Evolutionary conservation across 2,797 vertebrate species (phyloP).

Genomic region (Carapus acus): DNA sequence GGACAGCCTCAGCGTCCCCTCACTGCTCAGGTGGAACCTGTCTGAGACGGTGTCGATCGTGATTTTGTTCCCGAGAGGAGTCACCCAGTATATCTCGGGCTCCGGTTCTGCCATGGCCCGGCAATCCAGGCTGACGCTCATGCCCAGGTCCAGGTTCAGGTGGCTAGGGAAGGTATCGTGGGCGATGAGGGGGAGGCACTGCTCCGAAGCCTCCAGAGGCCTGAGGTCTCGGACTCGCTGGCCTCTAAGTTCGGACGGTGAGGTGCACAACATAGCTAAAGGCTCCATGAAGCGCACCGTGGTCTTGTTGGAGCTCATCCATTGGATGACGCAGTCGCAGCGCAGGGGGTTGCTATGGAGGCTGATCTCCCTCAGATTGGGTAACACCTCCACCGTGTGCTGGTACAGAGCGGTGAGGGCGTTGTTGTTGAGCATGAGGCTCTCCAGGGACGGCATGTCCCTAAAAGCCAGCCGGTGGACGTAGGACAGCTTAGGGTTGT

Average conservation of each 20-base stretch:
- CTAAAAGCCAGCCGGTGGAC: constrained; percentile 89
- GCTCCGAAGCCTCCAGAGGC: constrained; percentile 77
- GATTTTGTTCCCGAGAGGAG: constrained; percentile 88
- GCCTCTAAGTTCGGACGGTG: constrained; percentile 85
- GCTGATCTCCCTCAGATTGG: constrained; percentile 93
- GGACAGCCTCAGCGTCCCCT: constrained; percentile 84
- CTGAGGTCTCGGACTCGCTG: constrained; percentile 83
- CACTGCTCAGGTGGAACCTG: constrained; percentile 82
- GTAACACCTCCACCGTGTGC: constrained; percentile 83
- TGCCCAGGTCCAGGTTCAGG: constrained; percentile 82
- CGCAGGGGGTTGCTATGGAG: constrained; percentile 94
- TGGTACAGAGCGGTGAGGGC: constrained; percentile 91
- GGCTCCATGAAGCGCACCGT: constrained; percentile 98
- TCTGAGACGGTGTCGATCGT: constrained; percentile 83
- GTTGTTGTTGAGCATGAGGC: constrained; percentile 97
- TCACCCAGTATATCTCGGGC: constrained; percentile 98
- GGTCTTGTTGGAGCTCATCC: constrained; percentile 92
- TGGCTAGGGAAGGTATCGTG: constrained; percentile 86
- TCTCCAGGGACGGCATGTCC: constrained; percentile 90
- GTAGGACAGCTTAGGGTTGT: constrained; percentile 94
- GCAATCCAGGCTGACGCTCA: constrained; percentile 84
- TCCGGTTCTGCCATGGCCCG: constrained; percentile 94
- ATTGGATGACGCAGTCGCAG: constrained; percentile 94
- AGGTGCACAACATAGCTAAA: constrained; percentile 87
- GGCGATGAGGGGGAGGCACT: constrained; percentile 94